Base-by-base conservation (phyloP, 2,888 invertebrate genomes). In the Harpalus rufipes region DNA sequence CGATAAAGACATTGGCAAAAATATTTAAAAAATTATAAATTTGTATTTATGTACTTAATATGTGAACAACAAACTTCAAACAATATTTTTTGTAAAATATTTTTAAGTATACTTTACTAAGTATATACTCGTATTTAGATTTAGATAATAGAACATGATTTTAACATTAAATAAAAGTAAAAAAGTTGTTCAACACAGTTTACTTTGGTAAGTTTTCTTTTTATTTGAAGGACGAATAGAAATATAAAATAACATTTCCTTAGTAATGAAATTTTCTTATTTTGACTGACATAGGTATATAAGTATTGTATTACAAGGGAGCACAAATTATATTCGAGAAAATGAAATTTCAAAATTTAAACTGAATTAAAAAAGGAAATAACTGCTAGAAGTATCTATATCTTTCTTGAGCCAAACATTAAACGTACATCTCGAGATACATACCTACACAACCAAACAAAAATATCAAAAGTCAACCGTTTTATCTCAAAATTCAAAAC, bases 111-210 rank as follows among this genome's bases (percentile, higher is more conserved):
- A 12, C 10, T 51, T 51, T 16, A 59, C 59, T 59, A 16, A 59
- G 14, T 18, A 59, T 59, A n/a, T 21, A 21, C 3, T 1, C 21
- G 21, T 56, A 56, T 56, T 56, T 14, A 5, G 18, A 59, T 59
- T 59, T 21, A 59, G 59, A 59, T 16, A 59, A 59, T 16, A 59
- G 16, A 59, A 59, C 59, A 59, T 18, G 18, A 18, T 18, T 59
- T 59, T 8, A 18, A 59, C 59, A 59, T 59, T 59, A 59, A 18
- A 51, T 14, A 14, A 59, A 59, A 14, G 8, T 5, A 21, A 59
- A 59, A 59, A 16, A 16, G 59, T 59, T 59, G 59, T 59, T 14
- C 8, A 59, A 14, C 59, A 14, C 14, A 59, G 18, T 14, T 59
- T 16, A 14, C 56, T n/a, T n/a, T 56, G n/a, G 1, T 56, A n/a